phyloP scores from a whole-genome alignment of 2,888 invertebrate genomes.

The Tetragnatha montana region DNA sequence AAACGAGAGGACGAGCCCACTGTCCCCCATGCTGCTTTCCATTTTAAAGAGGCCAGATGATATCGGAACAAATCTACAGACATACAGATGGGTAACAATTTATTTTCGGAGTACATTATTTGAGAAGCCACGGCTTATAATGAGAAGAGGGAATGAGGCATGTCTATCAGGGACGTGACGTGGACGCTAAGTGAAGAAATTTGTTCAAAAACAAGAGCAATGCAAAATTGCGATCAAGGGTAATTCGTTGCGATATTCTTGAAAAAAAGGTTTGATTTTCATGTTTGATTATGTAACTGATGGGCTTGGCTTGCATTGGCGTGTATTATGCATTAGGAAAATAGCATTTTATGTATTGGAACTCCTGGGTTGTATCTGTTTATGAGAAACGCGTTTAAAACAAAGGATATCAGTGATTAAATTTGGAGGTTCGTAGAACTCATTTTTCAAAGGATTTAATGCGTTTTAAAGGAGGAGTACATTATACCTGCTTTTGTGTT shows the following conservation, averaged over 20 bases:
- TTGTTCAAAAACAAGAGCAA: not conserved
- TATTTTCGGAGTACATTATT: constrained; percentile 19
- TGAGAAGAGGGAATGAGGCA: not conserved
- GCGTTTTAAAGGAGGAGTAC: too few species aligned
- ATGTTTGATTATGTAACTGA: not conserved
- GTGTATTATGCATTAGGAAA: too few species aligned
- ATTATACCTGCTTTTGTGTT: too few species aligned
- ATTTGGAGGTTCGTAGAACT: too few species aligned
- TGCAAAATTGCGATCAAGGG: not conserved
- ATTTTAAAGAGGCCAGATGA: constrained; percentile 45
- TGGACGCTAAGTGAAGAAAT: not conserved
- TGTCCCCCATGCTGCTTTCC: constrained; percentile 28
- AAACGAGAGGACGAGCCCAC: constrained; percentile 52
- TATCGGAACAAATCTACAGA: constrained; percentile 34
- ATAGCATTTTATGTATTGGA: too few species aligned
- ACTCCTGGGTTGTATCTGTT: too few species aligned
- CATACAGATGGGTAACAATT: constrained; percentile 17
- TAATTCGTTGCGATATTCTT: not conserved
- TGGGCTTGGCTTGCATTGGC: not conserved
- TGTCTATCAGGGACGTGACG: not conserved
- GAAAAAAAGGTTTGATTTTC: not conserved
- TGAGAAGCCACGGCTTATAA: not conserved
- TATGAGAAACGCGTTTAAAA: too few species aligned
- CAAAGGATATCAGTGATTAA: too few species aligned
- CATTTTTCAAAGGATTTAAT: too few species aligned